These are phyloP conservation scores for Hormaphis cornu DNA, from an alignment of 1,140 invertebrate genomes.

Conservation along the genomic window DNA sequence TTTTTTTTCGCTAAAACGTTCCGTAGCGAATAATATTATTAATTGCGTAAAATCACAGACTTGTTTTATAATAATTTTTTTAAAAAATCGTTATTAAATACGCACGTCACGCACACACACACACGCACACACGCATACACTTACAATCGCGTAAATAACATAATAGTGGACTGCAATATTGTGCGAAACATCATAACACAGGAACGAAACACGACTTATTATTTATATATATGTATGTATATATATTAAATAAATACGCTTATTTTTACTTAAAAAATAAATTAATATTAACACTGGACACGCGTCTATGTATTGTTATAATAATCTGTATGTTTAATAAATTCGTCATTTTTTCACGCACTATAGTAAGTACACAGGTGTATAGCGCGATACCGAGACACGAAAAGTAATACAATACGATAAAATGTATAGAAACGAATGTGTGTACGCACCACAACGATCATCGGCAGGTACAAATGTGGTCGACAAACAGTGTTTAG, in stretches of 20 bases:
- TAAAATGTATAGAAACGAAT: no score
- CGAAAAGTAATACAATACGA: no score
- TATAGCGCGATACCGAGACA: no score
- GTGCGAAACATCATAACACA: conserved; percentile 30
- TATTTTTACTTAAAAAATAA: conserved; percentile 13
- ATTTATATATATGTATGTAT: no score
- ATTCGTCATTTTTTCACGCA: background rate
- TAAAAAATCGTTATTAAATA: conserved; percentile 16
- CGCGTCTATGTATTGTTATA: conserved; percentile 1
- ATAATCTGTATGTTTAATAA: conserved; percentile 16
- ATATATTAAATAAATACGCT: conserved; percentile 12
- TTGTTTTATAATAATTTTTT: conserved; percentile 28
- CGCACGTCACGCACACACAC: no score
- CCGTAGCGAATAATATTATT: background rate
- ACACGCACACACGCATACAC: no score
- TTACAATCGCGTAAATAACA: no score
- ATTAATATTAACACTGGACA: conserved; percentile 19
- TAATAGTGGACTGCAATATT: conserved; percentile 15
- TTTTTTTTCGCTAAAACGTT: no score
- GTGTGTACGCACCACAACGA: no score
- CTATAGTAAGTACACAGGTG: no score
- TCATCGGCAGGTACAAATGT: no score
- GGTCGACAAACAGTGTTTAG: background rate
- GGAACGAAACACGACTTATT: conserved; percentile 22
- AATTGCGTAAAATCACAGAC: conserved; percentile 30